Percentiles rank a stretch among this genome's conserved stretches.
These are phyloP conservation scores for Vannuccia rotundouncinata DNA, from an alignment of 2,888 invertebrate genomes.

Conservation along the genomic window DNA sequence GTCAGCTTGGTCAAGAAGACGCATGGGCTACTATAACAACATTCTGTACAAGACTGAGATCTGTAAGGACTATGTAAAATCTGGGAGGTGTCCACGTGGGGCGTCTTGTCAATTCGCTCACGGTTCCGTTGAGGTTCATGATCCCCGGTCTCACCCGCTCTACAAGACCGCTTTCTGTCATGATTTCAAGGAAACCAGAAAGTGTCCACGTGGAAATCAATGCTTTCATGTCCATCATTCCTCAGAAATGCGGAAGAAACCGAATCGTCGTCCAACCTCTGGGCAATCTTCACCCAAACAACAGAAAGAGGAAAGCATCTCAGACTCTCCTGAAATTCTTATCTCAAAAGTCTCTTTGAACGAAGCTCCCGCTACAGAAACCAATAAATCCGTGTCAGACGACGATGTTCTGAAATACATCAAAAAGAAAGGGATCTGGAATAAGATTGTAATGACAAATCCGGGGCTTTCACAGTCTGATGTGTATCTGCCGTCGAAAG, in stretches of 20 bases:
- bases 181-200: conserved; percentile 34
- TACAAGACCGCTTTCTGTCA: conserved; percentile 36
- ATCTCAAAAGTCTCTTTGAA: not conserved
- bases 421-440: not conserved
- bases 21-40: conserved; percentile 30
- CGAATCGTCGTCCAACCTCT: not conserved
- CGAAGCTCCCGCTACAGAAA: not conserved
- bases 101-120: conserved; percentile 36
- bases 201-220: conserved; percentile 36
- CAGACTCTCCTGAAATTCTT: not conserved
- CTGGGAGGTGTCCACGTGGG: conserved; percentile 32
- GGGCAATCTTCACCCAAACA: not conserved
- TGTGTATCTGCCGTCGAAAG: not conserved
- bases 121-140: conserved; percentile 20
- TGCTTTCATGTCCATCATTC: conserved; percentile 35
- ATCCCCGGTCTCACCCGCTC: conserved; percentile 36
- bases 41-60: conserved; percentile 37
- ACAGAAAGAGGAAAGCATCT: not conserved
- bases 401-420: not conserved
- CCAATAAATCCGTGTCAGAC: not conserved
- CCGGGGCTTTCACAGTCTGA: not conserved
- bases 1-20: not conserved
- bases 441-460: not conserved
- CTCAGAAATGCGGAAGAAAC: conserved; percentile 10
- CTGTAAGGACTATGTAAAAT: conserved; percentile 22